Base-by-base conservation (phyloP, 2,888 invertebrate genomes). In the Dolichopus griseipennis region DNA sequence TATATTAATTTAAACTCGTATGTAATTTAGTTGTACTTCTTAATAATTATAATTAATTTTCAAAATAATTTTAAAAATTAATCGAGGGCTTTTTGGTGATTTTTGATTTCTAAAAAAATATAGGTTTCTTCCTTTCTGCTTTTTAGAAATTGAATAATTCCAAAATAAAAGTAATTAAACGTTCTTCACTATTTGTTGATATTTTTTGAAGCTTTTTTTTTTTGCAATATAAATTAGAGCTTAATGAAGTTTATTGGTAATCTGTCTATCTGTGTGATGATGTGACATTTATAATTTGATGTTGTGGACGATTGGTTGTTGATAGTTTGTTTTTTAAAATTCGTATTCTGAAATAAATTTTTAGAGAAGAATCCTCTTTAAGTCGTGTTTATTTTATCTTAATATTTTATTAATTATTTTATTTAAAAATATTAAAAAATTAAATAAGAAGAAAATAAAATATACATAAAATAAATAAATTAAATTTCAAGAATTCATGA, bases 281-380 rank as follows among this genome's bases (percentile, higher is more conserved):
- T 52, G 52, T 52, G 52, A 52, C 52, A 52, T 52, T 52, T 18
- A 52, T 27, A 4, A 5, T 27, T 37, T 37, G 37, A 8, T 5
- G 8, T 37, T 37, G 9, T 52, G 52, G 5, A n/a, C n/a, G n/a
- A 4, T 43, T 43, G 15, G 43, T 43, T 43, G 43, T 15, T 15
- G 43, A n/a, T n/a, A n/a, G n/a, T n/a, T n/a, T n/a, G n/a, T 15
- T 43, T 52, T 12, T 18, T 18, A 52, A 52, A 27, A 52, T 52
- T 52, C 15, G 52, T 18, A 18, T 52, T 52, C 52, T 52, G 52
- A 52, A 52, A 52, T n/a, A n/a, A 52, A 52, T 52, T 52, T 52
- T 52, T 52, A 52, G 52, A 52, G 52, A 52, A 52, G 52, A 52
- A 52, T 52, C 18, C 52, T 52, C 52, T 52, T 52, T 52, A 52